Evolutionary conservation across 1,140 invertebrate genomes (phyloP), one percentile per base, ranked within the genome.

Genomic region (Drosophila jambulina): DNA sequence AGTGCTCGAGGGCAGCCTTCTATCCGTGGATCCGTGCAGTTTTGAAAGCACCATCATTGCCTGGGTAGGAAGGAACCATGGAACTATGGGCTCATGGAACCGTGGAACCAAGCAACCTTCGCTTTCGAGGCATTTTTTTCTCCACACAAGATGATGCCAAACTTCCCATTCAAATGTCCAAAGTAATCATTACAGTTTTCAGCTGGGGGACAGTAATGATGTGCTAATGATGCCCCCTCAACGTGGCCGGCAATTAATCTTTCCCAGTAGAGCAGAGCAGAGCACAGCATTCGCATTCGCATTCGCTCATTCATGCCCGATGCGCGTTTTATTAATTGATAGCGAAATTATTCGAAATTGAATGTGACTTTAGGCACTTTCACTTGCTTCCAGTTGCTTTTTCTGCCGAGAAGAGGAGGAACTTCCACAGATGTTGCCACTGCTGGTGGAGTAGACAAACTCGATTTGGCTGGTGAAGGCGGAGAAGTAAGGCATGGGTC

Each of bases 291-390:
- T 71, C 34, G 62, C 15, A 32, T 48, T 74, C 23, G 34, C 59
- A 61, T 71, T 76, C 48, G 62, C 78, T 61, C 75, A 82, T 80
- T 74, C 76, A 80, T 69, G 74, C 61, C 61, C 38, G 51, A n/a
- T 78, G 68, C 62, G 49, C 48, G 72, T 70, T 87, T 88, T 80
- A 68, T 87, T 87, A 87, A 88, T 87, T 87, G 84, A 87, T 88
- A 90, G 80, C 84, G 78, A 87, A 87, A 80, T 83, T 83, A 83
- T 78, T 72, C 48, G 75, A 83, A 83, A 87, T 88, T 88, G 80
- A 87, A 88, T 88, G 83, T 77, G 69, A 65, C 42, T 80, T 86
- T 71, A 56, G 75, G 46, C 69, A 87, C 84, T 87, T 87, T 87
- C 84, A 87, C 84, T 87, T 70, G 82, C 63, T 70, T 36, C 54